Conservation (phyloP, 2,888 invertebrate genomes). For the Rhagium mordax region DNA sequence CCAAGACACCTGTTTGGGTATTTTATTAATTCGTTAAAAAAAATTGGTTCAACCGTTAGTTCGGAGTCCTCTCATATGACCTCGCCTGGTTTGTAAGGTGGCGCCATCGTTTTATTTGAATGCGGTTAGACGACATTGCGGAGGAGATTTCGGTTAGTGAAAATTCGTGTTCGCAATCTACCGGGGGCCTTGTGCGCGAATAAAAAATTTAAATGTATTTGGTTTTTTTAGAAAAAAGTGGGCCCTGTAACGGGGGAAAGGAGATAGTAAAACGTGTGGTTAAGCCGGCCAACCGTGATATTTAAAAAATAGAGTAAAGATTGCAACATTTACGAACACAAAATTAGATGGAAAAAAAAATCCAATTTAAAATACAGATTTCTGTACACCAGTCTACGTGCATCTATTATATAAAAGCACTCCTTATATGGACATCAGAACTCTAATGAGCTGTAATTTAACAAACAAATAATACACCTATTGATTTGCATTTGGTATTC, state of each 20-base stretch:
- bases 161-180: background rate
- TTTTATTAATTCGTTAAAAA: background rate
- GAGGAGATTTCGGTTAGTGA: slow-evolving; percentile 3
- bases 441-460: background rate
- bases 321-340: too few species aligned
- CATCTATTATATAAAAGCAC: background rate
- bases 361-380: too few species aligned
- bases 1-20: slow-evolving; percentile 6
- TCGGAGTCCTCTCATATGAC: background rate
- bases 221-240: too few species aligned
- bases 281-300: too few species aligned
- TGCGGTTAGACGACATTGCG: background rate
- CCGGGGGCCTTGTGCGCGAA: background rate
- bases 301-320: too few species aligned
- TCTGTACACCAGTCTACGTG: background rate
- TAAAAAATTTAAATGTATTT: background rate
- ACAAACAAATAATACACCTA: background rate
- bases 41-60: slow-evolving; percentile 15
- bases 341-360: too few species aligned
- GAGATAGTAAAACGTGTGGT: too few species aligned
- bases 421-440: background rate
- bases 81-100: background rate
- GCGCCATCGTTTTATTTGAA: background rate
- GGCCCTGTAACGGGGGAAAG: too few species aligned
- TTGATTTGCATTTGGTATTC: background rate